Evolutionary conservation across 2,113 vertebrate genomes (phyloP).

Genomic region (Pyxicephalus adspersus): DNA sequence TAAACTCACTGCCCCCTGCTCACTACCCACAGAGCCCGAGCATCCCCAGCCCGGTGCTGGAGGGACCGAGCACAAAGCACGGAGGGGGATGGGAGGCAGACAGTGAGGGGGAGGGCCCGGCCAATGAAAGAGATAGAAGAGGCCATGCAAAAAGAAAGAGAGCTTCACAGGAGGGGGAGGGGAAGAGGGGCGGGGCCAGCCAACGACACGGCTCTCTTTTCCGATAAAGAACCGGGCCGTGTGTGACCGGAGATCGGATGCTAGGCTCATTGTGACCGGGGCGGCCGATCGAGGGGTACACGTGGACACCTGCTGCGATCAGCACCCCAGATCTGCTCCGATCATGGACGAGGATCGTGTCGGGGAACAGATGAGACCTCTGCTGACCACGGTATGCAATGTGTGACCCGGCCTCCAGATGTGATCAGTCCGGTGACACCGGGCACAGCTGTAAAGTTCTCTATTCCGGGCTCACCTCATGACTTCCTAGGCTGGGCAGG

Average conservation of each 20-base stretch:
- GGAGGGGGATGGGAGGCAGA: slow-evolving; percentile 37
- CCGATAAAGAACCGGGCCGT: slow-evolving; percentile 33
- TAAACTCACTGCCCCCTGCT: no score
- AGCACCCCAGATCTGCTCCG: neutral
- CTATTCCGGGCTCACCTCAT: no score
- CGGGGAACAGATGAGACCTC: slow-evolving; percentile 78
- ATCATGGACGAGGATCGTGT: slow-evolving; percentile 75
- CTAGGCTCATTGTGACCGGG: neutral
- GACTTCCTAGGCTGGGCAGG: neutral
- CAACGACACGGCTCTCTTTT: slow-evolving; percentile 20
- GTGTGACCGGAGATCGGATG: slow-evolving; percentile 10
- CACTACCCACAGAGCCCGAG: no score
- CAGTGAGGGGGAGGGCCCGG: slow-evolving; percentile 3
- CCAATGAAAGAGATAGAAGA: neutral
- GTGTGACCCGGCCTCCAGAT: no score
- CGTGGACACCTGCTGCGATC: neutral
- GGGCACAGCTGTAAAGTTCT: neutral
- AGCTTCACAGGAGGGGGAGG: neutral
- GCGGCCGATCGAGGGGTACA: neutral
- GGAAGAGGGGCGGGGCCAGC: slow-evolving; percentile 31
- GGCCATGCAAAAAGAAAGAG: slow-evolving; percentile 34
- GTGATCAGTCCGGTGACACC: no score
- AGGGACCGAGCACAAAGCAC: slow-evolving; percentile 20
- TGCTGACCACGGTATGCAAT: slow-evolving; percentile 74
- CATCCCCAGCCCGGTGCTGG: no score